phyloP scores from a whole-genome alignment of 2,888 invertebrate genomes.

The Ophion costatus region DNA sequence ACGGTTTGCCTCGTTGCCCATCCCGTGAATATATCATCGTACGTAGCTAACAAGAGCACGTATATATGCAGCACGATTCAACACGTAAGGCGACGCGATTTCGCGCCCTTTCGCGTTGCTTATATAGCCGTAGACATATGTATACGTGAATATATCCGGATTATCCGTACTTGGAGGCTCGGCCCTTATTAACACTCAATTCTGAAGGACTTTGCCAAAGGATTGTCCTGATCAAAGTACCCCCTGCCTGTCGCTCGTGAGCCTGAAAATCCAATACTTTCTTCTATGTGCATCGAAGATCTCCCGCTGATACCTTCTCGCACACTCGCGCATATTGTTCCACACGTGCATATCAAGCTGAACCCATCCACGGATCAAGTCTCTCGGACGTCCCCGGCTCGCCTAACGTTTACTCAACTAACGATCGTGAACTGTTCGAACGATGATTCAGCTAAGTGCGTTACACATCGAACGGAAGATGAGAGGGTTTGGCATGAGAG shows the following conservation, averaged over 20 bases:
- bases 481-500: constrained; percentile 11
- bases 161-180: constrained; percentile 1
- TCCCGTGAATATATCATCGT: not conserved
- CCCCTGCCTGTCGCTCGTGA: not conserved
- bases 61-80: not conserved
- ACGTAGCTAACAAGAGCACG: not conserved
- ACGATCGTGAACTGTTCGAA: constrained; percentile 61
- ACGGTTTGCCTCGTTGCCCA: constrained; percentile 17
- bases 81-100: not conserved
- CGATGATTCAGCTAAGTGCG: constrained; percentile 59
- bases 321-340: not conserved
- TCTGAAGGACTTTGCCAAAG: constrained; percentile 36
- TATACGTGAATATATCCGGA: not conserved
- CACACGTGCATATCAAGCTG: constrained; percentile 7
- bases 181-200: constrained; percentile 7
- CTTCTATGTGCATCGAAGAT: not conserved
- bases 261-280: not conserved
- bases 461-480: constrained; percentile 37
- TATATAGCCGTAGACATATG: not conserved
- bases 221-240: not conserved
- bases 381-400: constrained; percentile 26
- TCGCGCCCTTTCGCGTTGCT: not conserved
- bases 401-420: constrained; percentile 63
- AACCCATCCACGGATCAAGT: not conserved
- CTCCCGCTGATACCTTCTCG: not conserved